phyloP scores from a whole-genome alignment of 2,797 vertebrate genomes.

The Chanos chanos region DNA sequence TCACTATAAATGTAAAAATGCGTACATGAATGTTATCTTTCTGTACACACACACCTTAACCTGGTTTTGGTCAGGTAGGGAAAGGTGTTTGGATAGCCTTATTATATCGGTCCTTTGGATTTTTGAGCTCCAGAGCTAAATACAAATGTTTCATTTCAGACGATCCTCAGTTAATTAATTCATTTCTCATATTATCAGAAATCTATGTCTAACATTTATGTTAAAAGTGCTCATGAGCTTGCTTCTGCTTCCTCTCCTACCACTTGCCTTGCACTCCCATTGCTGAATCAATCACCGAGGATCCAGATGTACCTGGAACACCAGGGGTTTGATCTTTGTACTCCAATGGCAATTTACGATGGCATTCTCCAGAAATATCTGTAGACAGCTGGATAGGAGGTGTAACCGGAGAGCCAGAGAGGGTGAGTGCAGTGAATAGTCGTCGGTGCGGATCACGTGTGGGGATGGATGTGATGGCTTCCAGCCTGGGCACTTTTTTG shows the following conservation, averaged over 20 bases:
- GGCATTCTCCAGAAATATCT: conserved; percentile 53
- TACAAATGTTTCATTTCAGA: no score
- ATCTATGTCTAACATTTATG: conserved; percentile 5
- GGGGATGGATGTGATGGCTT: conserved; percentile 31
- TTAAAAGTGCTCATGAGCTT: no score
- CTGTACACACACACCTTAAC: no score
- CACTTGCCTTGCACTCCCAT: neutral
- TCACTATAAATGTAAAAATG: no score
- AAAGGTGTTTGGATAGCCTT: no score
- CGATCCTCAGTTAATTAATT: no score
- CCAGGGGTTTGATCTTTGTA: conserved; percentile 43
- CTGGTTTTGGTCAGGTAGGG: no score
- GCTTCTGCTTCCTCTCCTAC: no score
- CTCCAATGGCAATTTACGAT: conserved; percentile 48
- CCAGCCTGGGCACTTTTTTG: conserved; percentile 27
- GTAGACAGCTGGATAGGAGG: conserved; percentile 48
- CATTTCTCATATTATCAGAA: neutral
- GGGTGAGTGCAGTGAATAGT: conserved; percentile 16
- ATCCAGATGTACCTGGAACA: conserved; percentile 10
- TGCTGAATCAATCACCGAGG: conserved; percentile 4
- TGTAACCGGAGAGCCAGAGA: conserved; percentile 43
- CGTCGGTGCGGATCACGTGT: conserved; percentile 10
- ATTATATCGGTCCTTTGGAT: no score
- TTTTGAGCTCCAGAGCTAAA: no score
- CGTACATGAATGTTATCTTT: no score